phyloP scores from a whole-genome alignment of 2,888 invertebrate genomes.

The Dione vanillae region DNA sequence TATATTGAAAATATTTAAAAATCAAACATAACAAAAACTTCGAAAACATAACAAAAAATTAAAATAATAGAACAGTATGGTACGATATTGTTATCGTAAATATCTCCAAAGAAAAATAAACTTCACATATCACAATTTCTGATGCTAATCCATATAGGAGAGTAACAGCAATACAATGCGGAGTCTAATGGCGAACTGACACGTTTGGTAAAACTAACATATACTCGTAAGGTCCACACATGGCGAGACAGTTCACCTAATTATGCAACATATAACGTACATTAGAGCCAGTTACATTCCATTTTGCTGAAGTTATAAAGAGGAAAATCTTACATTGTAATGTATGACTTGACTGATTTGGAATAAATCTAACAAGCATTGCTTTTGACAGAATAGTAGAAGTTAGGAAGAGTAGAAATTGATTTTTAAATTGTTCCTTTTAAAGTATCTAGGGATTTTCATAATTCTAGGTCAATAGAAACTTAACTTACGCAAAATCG shows the following conservation, averaged over 20 bases:
- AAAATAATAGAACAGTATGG: no score
- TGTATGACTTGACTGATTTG: not conserved
- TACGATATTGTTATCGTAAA: no score
- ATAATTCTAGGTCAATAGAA: no score
- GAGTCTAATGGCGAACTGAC: constrained; percentile 35
- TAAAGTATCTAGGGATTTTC: no score
- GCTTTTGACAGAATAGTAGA: not conserved
- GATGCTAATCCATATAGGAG: not conserved
- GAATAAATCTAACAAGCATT: not conserved
- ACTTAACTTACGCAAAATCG: no score
- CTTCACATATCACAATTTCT: constrained; percentile 10
- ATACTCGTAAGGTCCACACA: no score
- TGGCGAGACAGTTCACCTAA: constrained; percentile 30
- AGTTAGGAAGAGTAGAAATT: no score
- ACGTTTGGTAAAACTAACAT: no score
- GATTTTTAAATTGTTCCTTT: no score
- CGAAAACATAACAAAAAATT: no score
- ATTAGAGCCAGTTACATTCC: not conserved
- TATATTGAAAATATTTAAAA: no score
- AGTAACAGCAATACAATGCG: constrained; percentile 28
- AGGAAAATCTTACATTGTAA: not conserved
- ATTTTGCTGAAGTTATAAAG: not conserved
- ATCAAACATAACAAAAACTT: no score
- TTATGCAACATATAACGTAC: not conserved
- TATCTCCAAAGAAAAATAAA: not conserved